Base-by-base conservation (phyloP, 2,113 vertebrate genomes). In the Psettodes erumei region DNA sequence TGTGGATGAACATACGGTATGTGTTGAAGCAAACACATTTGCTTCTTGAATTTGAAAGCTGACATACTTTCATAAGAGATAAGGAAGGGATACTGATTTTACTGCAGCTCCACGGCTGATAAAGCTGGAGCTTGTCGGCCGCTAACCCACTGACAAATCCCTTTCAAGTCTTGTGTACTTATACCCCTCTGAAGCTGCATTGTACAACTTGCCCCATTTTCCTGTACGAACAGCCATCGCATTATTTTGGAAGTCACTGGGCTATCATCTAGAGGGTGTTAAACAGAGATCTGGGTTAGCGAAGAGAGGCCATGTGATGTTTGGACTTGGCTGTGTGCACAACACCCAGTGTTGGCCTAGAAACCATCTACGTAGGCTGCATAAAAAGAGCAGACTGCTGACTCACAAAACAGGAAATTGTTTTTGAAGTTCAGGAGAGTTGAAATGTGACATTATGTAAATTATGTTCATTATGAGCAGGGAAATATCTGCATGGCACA, bases 201-300 rank as follows among this genome's bases (percentile, higher is more conserved):
- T 74, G 69, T 71, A 63, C 28, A 43, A 38, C 59, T 62, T 0
- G 32, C 7, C 62, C 75, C 8, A 48, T 48, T 71, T 67, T 48
- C 37, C 30, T 54, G 32, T 25, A 19, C 48, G 23, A 30, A 81
- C 51, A 65, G 70, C 38, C 38, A 18, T n/a, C 4, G 2, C 61
- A 54, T 77, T 84, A 77, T 84, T 87, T 81, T 85, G 10, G 75
- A 80, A 78, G 65, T 80, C 23, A 66, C 9, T 43, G 50, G 51
- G 64, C 56, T 69, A 71, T 79, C 71, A 70, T 69, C 32, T 74
- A 23, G 33, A 71, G 21, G 67, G 71, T 70, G 64, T 67, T 66
- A 40, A 43, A 55, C 42, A 12, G 0, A 9, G 48, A 88, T 82
- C 62, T 70, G 33, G 64, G 68, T 77, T 48, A 70, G 30, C 77